Evolutionary conservation across 2,113 vertebrate species (phyloP), one percentile per base, ranked within the genome.

Genomic region (Ailuropoda melanoleuca): DNA sequence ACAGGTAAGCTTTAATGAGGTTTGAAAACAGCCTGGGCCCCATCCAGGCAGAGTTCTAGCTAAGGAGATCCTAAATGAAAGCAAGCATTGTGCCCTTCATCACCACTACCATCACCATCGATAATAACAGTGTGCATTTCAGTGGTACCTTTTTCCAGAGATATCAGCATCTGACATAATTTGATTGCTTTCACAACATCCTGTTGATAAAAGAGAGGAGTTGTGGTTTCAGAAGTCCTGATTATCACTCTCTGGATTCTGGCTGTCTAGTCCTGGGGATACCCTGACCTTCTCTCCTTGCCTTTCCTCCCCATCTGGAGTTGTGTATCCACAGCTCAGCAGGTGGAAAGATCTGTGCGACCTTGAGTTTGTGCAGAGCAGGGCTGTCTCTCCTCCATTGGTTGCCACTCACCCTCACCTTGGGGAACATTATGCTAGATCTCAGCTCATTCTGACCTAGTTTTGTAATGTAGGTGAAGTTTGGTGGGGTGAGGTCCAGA

Each of bases 151-250:
- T 23, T 96, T 66, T 50, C 29, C 53, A 95, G 83, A 96, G 87
- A 60, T 24, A 56, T 53, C 87, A 72, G 87, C 8, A 0, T 53
- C 19, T 19, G 92, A 26, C 21, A 62, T 48, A 23, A 90, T 92
- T 53, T 43, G 8, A 78, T 92, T 75, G 46, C 18, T 95, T 56
- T 97, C 31, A 83, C 60, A 87, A 26, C 50, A 60, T 84, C 89
- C 80, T 81, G 62, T 56, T 90, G 88, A 90, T 97, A 53, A 74
- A 87, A 29, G 75, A 88, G 62, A 78, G 88, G 34, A 50, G 66
- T 39, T 74, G 53, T 56, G 91, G 77, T 66, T 88, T 85, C 60
- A 68, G 80, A 88, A 90, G 90, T 78, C 60, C 3, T 43, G 78
- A 89, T 95, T 26, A 48, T 72, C 86, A 18, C 14, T 34, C 31